Conservation (phyloP, 2,113 vertebrate species). For the Candoia aspera region DNA sequence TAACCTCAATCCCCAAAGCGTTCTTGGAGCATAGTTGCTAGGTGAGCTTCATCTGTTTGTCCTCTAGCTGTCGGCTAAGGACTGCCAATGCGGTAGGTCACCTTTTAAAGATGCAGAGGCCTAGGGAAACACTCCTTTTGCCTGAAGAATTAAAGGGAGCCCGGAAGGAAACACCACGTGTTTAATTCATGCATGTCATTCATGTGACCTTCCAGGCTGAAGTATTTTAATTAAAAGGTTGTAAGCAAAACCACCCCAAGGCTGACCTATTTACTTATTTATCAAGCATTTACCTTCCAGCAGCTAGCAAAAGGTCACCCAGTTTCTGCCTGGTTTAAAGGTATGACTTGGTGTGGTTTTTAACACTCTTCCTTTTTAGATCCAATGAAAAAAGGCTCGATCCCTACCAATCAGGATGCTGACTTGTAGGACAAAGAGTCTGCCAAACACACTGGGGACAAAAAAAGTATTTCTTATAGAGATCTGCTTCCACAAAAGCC, state of each 20-base stretch:
- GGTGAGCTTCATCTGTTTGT: neutral
- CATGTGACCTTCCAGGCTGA: slow-evolving; percentile 6
- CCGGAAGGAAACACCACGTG: neutral
- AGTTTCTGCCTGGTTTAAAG: slow-evolving; percentile 51
- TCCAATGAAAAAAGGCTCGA: neutral
- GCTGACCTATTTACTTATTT: slow-evolving; percentile 67
- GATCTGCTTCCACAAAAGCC: slow-evolving; percentile 53
- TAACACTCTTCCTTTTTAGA: neutral
- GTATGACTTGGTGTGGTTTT: neutral
- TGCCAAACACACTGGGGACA: slow-evolving; percentile 10
- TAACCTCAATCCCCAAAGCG: neutral
- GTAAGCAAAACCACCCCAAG: slow-evolving; percentile 32
- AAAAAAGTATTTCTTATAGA: slow-evolving; percentile 31
- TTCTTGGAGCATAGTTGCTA: neutral
- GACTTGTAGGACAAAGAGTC: slow-evolving; percentile 55
- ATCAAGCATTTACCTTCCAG: slow-evolving; percentile 63
- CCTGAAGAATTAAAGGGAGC: neutral
- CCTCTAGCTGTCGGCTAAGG: fast-evolving
- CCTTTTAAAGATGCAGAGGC: fast-evolving
- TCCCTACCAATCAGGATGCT: slow-evolving; percentile 55
- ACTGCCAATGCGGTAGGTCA: neutral
- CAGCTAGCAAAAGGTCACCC: slow-evolving; percentile 67
- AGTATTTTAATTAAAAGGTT: slow-evolving; percentile 50
- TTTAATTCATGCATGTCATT: slow-evolving; percentile 13
- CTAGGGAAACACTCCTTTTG: neutral